Conservation (phyloP, 2,888 invertebrate species). For the Epistrophe eligans region DNA sequence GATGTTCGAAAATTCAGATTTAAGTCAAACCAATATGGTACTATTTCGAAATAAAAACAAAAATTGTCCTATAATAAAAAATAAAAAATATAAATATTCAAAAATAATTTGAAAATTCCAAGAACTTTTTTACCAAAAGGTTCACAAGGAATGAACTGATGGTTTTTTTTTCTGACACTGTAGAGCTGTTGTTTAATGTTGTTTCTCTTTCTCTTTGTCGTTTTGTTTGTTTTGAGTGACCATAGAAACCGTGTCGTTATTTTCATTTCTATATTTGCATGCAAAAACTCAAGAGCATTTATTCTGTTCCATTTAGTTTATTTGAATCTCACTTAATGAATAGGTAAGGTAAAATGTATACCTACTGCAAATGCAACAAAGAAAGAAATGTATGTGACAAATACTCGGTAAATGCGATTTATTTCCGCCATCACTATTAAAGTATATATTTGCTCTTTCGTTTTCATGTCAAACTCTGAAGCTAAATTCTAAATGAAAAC, state of each 20-base stretch:
- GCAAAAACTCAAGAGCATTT: constrained; percentile 20
- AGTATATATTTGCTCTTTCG: constrained; percentile 53
- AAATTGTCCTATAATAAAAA: too few relatives aligned
- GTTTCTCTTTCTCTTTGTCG: constrained; percentile 11
- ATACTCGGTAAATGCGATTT: constrained; percentile 37
- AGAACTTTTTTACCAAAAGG: too few relatives aligned
- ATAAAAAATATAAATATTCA: too few relatives aligned
- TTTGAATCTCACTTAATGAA: constrained; percentile 24
- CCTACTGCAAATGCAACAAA: neutral
- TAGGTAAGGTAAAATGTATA: neutral
- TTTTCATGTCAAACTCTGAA: constrained; percentile 29
- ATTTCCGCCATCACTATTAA: neutral
- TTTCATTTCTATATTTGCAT: constrained; percentile 12
- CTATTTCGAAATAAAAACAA: too few relatives aligned
- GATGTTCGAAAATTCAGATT: too few relatives aligned
- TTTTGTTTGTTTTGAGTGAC: constrained; percentile 5
- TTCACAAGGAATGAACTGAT: too few relatives aligned
- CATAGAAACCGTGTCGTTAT: constrained; percentile 37
- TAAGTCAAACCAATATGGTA: too few relatives aligned
- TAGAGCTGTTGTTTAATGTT: constrained; percentile 7
- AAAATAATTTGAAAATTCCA: too few relatives aligned
- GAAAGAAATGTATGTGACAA: constrained; percentile 4
- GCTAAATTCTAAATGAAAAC: constrained; percentile 67
- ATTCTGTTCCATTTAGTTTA: constrained; percentile 56
- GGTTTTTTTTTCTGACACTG: neutral